Base-by-base conservation (phyloP, 2,888 invertebrate genomes). In the Terebella lapidaria region DNA sequence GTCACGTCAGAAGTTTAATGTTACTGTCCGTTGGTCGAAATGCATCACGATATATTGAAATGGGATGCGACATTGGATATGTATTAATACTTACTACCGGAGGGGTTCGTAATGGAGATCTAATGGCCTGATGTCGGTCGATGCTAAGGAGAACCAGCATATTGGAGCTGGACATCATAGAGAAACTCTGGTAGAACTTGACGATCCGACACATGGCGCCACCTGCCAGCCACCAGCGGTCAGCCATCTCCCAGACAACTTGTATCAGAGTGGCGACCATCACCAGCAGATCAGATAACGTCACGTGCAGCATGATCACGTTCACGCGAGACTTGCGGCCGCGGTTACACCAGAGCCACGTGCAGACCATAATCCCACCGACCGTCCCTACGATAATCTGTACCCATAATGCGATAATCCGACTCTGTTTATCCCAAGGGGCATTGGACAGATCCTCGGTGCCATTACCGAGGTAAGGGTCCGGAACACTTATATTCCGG, bases 91-190 rank as follows among this genome's bases (percentile, higher is more conserved):
- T 68, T 69, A 78, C 78, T 64, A 73, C 63, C 5, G 72, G 65
- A 1, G 76, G 72, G 54, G 72, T 71, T 54, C 72, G 70, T 3
- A 81, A 71, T 0, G 80, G 80, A n/a, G 74, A 63, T 20, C 75
- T 62, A 26, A 81, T 79, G 30, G 81, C 81, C 62, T 74, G 75
- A 60, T 78, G 77, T 18, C 80, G 68, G 67, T 81, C 81, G 5
- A 79, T 61, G 25, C 78, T 79, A 28, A 81, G 75, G 10, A 77
- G 75, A 2, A 80, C 74, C 30, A 81, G 64, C 74, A 79, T 76
- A 64, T 76, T 76, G 45, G 74, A 77, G 63, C 78, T 79, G 45
- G 75, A 69, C 60, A 75, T 74, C 58, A 79, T 72, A 20, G 75
- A 66, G 57, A 77, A 76, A n/a, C n/a, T n/a, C n/a, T n/a, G n/a